These are phyloP conservation scores for Lamellibrachia satsuma DNA, from an alignment of 2,888 invertebrate species.

Conservation along the genomic window DNA sequence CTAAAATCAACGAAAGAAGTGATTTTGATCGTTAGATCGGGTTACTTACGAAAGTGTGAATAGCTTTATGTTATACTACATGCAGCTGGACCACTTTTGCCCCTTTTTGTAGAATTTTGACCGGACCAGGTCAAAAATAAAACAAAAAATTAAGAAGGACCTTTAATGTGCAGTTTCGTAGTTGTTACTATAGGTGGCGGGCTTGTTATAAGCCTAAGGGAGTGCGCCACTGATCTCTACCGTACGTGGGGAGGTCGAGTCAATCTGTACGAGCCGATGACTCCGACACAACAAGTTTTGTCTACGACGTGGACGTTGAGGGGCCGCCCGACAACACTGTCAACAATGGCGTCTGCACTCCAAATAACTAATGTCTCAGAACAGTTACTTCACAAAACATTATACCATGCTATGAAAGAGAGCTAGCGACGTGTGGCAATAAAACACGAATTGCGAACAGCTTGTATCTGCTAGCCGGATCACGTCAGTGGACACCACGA, in stretches of 20 bases:
- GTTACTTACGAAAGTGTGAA: no score
- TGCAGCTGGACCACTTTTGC: no score
- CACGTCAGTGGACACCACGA: not conserved
- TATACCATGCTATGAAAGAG: not conserved
- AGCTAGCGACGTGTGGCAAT: not conserved
- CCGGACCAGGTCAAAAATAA: no score
- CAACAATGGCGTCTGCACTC: no score
- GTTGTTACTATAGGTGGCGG: no score
- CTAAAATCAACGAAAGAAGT: no score
- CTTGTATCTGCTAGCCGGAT: not conserved
- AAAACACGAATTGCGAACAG: not conserved
- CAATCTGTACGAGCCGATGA: not conserved
- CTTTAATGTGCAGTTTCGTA: no score
- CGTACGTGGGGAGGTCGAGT: not conserved
- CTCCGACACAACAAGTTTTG: not conserved
- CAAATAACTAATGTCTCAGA: not conserved
- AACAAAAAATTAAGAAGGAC: no score
- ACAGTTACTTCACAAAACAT: not conserved
- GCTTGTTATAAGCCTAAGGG: not conserved
- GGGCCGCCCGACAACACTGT: not conserved
- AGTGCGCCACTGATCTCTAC: not conserved
- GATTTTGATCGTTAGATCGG: no score
- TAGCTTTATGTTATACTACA: no score
- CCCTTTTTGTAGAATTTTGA: no score
- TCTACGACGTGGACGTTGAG: not conserved